Percentiles rank a stretch among this genome's conserved stretches.
Conservation (phyloP, 2,888 invertebrate species). For the Bembecia ichneumoniformis region DNA sequence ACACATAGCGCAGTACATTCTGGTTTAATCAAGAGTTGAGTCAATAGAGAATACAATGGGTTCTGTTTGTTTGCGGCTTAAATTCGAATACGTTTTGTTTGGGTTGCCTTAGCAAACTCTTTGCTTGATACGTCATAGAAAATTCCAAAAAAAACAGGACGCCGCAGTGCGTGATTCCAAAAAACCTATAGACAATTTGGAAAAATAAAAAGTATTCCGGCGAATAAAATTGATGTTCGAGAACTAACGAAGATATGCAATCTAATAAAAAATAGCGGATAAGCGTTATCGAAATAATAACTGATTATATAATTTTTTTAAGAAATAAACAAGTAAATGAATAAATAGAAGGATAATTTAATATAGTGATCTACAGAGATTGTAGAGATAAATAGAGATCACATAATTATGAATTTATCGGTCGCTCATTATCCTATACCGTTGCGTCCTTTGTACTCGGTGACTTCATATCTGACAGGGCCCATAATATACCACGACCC, state of each 20-base stretch:
- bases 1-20: background rate
- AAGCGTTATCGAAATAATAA: too few species aligned
- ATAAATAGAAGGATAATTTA: slow-evolving; percentile 2
- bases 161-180: too few species aligned
- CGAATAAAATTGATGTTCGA: background rate
- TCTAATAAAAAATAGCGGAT: too few species aligned
- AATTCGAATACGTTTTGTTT: slow-evolving; percentile 3
- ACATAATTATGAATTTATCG: slow-evolving; percentile 38
- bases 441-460: slow-evolving; percentile 29
- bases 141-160: slow-evolving; percentile 16
- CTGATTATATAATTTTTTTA: background rate
- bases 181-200: too few species aligned
- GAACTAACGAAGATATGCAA: background rate
- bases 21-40: slow-evolving; percentile 13
- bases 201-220: too few species aligned
- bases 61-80: slow-evolving; percentile 19
- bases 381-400: slow-evolving; percentile 26
- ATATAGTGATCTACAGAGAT: slow-evolving; percentile 16
- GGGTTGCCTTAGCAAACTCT: slow-evolving; percentile 12
- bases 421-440: slow-evolving; percentile 28
- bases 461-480: slow-evolving; percentile 38
- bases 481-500: slow-evolving; percentile 43
- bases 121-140: slow-evolving; percentile 25
- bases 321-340: too few species aligned
- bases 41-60: slow-evolving; percentile 23